These are phyloP conservation scores for Misgurnus anguillicaudatus DNA, from an alignment of 2,113 vertebrate species.

Conservation along the genomic window DNA sequence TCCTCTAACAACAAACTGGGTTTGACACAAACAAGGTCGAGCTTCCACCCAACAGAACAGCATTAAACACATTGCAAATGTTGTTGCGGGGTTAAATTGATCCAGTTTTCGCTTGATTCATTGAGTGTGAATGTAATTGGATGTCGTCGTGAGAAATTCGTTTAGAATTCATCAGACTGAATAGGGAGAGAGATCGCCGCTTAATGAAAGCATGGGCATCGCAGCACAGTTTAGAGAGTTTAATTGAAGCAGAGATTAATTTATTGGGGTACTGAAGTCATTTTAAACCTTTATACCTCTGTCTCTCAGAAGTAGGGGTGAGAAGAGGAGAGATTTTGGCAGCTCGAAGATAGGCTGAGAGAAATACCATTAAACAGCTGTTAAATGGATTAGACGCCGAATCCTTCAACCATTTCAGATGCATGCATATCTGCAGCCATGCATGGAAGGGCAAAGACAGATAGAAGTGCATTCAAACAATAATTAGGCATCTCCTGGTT, in stretches of 20 bases:
- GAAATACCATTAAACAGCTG: conserved; percentile 36
- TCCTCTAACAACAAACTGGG: conserved; percentile 33
- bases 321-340: conserved; percentile 1
- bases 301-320: conserved; percentile 22
- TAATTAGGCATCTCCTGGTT: conserved; percentile 29
- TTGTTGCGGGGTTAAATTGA: conserved; percentile 25
- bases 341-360: background rate
- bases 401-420: conserved; percentile 21
- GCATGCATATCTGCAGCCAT: background rate
- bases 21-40: conserved; percentile 27
- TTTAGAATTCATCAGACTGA: conserved; percentile 31
- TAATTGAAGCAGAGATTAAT: background rate
- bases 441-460: conserved; percentile 25
- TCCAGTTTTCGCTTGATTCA: conserved; percentile 6
- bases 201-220: conserved; percentile 19
- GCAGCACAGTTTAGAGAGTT: conserved; percentile 1
- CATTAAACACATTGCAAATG: background rate
- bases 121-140: conserved; percentile 33
- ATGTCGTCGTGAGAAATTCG: background rate
- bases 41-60: background rate
- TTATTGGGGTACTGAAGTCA: conserved; percentile 20
- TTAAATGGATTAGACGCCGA: conserved; percentile 34
- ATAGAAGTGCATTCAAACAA: conserved; percentile 9
- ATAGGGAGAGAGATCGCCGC: background rate
- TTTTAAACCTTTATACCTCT: conserved; percentile 28